phyloP scores from a whole-genome alignment of 2,797 vertebrate genomes.

The Pogoniulus pusillus region DNA sequence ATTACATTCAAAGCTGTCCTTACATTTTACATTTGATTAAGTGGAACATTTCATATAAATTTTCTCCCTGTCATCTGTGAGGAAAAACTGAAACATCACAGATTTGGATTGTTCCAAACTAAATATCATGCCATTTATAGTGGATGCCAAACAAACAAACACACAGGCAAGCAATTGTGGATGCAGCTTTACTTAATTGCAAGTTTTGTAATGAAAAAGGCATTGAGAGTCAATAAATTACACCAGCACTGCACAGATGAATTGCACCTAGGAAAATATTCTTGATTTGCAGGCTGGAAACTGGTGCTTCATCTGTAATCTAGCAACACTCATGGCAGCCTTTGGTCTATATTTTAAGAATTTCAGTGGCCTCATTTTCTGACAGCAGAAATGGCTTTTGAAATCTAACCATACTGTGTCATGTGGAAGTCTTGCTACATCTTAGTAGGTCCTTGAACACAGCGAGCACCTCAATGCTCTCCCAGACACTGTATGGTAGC shows the following conservation, averaged over 20 bases:
- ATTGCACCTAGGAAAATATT: background rate
- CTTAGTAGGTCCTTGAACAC: background rate
- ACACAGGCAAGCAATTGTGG: background rate
- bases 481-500: rapidly evolving
- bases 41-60: background rate
- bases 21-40: background rate
- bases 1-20: background rate
- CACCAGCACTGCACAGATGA: background rate
- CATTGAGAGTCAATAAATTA: background rate
- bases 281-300: background rate
- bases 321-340: background rate
- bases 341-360: background rate
- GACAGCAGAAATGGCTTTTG: background rate
- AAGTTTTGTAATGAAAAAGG: background rate
- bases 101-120: background rate
- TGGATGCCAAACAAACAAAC: background rate
- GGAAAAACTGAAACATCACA: background rate
- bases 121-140: background rate
- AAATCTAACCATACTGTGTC: rapidly evolving
- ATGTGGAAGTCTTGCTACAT: background rate
- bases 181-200: background rate
- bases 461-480: background rate
- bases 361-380: background rate
- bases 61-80: background rate
- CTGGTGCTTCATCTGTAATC: background rate